Evolutionary conservation across 2,113 vertebrate species (phyloP), one percentile per base, ranked within the genome.

Genomic region (Saguinus imperator): DNA sequence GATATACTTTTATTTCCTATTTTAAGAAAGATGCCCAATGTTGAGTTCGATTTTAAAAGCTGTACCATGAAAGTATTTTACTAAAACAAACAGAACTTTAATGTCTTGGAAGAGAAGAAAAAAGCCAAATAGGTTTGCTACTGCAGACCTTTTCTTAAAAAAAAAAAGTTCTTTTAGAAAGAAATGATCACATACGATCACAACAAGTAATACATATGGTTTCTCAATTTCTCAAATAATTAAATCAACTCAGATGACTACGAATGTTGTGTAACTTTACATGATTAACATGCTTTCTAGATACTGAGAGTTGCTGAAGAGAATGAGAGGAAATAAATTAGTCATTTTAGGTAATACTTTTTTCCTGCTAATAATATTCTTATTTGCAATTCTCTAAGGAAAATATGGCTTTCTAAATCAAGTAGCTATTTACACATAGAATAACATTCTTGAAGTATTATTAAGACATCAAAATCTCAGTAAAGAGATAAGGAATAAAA

Each of bases 1-100:
- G 98, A 97, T 52, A 98, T 23, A 66, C 97, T 99, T 96, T 97
- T 98, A 98, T 99, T 99, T 95, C 98, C 98, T 98, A 97, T 94
- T 98, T 96, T 79, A 97, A 89, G 96, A 97, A 57, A 92, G 96
- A 97, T 93, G 57, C 55, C 91, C 87, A 64, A 94, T 23, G 43
- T 95, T 98, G 96, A 98, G 85, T 2, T 43, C 80, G 90, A 77
- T 91, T 97, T 94, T 82, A 89, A 97, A 96, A 97, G 79, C 1
- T 29, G 6, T 92, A 61, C 27, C 90, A 97, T 58, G 76, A 96
- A 93, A 89, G 92, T 95, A 95, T 73, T 89, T 91, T 80, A 96
- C 12, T 76, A 27, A 79, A 92, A 95, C n/a, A 95, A 92, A 94
- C 80, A 88, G 57, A 94, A 66, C 29, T 92, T 95, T 45, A 90